Conservation (phyloP, 2,888 invertebrate species). For the Melitaea athalia region DNA sequence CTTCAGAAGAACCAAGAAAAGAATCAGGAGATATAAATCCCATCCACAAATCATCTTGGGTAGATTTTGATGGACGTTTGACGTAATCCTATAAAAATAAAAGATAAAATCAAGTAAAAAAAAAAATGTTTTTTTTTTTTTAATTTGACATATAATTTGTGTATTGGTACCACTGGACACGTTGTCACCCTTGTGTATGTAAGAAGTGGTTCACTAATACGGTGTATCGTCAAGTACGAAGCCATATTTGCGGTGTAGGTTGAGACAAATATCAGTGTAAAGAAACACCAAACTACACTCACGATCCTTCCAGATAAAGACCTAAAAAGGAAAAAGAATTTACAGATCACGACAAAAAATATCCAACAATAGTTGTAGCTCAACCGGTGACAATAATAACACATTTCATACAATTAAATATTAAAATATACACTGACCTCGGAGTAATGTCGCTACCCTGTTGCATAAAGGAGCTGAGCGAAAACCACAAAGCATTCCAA, state of each 20-base stretch:
- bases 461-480: slow-evolving; percentile 98
- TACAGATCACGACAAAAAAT: not conserved
- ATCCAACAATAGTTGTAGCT: not conserved
- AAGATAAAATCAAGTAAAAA: not conserved
- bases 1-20: slow-evolving; percentile 25
- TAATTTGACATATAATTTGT: no score
- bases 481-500: slow-evolving; percentile 98
- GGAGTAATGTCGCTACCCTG: slow-evolving; percentile 98
- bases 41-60: slow-evolving; percentile 57
- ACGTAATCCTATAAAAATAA: slow-evolving; percentile 15
- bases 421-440: slow-evolving; percentile 83
- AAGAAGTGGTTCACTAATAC: slow-evolving; percentile 95
- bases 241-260: slow-evolving; percentile 99
- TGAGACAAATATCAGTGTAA: slow-evolving; percentile 96
- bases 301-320: slow-evolving; percentile 95
- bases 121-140: not conserved
- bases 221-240: slow-evolving; percentile 96
- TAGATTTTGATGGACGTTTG: slow-evolving; percentile 13
- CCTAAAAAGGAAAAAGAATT: slow-evolving; percentile 59
- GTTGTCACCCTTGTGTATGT: slow-evolving; percentile 59
- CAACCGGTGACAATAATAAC: not conserved
- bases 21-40: slow-evolving; percentile 50
- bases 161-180: slow-evolving; percentile 61
- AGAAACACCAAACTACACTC: slow-evolving; percentile 99
- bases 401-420: not conserved